phyloP scores from a whole-genome alignment of 2,797 vertebrate species.

The Sebastes cheni region DNA sequence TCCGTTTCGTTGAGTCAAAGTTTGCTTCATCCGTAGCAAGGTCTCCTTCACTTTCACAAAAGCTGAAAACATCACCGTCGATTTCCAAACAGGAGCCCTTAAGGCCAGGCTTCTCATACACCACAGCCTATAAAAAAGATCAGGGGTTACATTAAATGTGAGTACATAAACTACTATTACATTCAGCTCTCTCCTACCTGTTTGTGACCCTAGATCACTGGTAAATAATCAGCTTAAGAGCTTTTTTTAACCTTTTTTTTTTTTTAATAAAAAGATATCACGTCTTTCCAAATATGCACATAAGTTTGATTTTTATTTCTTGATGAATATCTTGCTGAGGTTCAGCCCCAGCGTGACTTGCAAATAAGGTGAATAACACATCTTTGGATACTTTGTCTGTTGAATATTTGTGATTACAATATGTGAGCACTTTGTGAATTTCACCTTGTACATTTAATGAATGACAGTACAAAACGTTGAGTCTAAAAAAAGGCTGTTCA shows the following conservation, averaged over 20 bases:
- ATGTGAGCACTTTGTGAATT: neutral
- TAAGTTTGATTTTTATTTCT: neutral
- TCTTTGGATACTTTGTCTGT: neutral
- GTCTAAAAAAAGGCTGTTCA: neutral
- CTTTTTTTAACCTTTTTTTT: neutral
- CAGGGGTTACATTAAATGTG: neutral
- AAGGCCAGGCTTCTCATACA: slow-evolving; percentile 91
- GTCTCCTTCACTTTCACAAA: slow-evolving; percentile 57
- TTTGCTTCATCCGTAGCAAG: slow-evolving; percentile 13
- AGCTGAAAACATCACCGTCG: slow-evolving; percentile 83
- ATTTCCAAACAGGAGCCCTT: slow-evolving; percentile 86
- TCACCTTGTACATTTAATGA: neutral
- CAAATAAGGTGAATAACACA: neutral
- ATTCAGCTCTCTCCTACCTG: neutral
- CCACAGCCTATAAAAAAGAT: slow-evolving; percentile 77
- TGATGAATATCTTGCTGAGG: neutral
- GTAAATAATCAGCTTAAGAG: neutral
- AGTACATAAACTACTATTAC: neutral
- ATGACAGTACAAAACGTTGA: neutral
- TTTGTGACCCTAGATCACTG: neutral
- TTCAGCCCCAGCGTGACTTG: neutral
- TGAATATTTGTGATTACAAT: neutral
- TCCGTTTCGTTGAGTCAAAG: slow-evolving; percentile 43
- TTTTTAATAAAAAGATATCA: neutral
- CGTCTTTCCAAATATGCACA: neutral